Base-by-base conservation (phyloP, 2,888 invertebrate species). In the Allygus modestus region DNA sequence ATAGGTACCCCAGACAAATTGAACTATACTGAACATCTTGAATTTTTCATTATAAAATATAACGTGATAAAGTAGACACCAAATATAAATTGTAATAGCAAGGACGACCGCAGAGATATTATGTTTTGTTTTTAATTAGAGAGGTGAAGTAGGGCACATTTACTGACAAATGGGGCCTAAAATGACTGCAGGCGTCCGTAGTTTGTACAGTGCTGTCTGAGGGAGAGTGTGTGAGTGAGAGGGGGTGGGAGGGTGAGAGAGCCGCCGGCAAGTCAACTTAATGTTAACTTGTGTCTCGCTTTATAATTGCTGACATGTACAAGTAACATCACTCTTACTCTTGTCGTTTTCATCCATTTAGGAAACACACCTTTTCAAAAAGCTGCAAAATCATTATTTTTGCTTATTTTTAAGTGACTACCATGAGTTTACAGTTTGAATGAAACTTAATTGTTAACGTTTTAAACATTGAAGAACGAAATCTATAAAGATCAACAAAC, bases 301-400 rank as follows among this genome's bases (percentile, higher is more conserved):
- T 71, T 71, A 71, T 71, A 71, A 71, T 71, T 71, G 71, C 71
- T 71, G 71, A 71, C 71, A 41, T 71, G 71, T 71, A 71, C 71
- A 71, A 41, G 71, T 71, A 71, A 71, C 37, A 33, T 65, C 65
- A 65, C 65, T 65, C 65, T 65, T 28, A 65, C 31, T 65, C 31
- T 65, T 31, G 65, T 65, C 12, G 4, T 65, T 65, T 65, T 65
- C 28, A 28, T 31, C 65, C 54, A 54, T 65, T 65, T 65, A 58
- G 31, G 12, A 65, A 28, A 65, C 65, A 65, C 65, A 31, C 31
- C 65, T 65, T 51, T 65, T 1, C 65, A 28, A 7, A 31, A 65
- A 28, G 65, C 58, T 58, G 9, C 7, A 58, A 58, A 2, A 58
- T 20, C 17, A 58, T 23, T 58, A 9, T 2, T 17, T 11, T 41